Evolutionary conservation across 2,113 vertebrate species (phyloP).

Genomic region (Brienomyrus longianalis): DNA sequence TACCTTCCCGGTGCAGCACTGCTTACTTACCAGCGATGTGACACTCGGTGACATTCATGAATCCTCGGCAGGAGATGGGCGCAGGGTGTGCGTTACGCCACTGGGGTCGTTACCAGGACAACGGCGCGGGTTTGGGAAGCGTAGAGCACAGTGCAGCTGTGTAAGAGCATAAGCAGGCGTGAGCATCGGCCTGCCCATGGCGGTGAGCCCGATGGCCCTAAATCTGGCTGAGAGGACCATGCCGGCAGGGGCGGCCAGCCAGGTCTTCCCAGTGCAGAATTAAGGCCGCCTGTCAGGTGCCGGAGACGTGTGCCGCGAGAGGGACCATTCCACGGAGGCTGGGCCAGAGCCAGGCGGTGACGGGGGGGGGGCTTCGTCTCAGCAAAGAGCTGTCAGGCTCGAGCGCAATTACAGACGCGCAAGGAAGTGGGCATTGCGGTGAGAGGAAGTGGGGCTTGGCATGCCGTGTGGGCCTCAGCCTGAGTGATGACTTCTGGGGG

Average conservation of each 20-base stretch:
- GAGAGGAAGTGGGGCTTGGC: conserved; percentile 35
- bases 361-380: conserved; percentile 34
- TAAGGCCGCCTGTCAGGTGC: neutral
- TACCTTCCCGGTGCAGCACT: neutral
- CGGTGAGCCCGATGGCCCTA: neutral
- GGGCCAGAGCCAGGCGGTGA: neutral
- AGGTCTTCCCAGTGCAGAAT: neutral
- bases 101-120: conserved; percentile 1
- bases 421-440: conserved; percentile 52
- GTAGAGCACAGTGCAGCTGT: too few relatives aligned
- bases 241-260: neutral
- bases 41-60: conserved; percentile 3
- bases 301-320: neutral
- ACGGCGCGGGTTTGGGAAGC: neutral
- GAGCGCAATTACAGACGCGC: conserved; percentile 60
- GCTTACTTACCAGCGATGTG: neutral
- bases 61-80: neutral
- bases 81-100: neutral
- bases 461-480: conserved; percentile 54
- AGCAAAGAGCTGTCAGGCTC: conserved; percentile 56
- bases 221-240: neutral
- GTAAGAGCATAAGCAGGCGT: neutral
- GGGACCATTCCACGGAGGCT: neutral
- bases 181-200: neutral
- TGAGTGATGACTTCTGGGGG: conserved; percentile 59